Evolutionary conservation across 2,797 vertebrate genomes (phyloP).

Genomic region (Phalloptychus januarius): DNA sequence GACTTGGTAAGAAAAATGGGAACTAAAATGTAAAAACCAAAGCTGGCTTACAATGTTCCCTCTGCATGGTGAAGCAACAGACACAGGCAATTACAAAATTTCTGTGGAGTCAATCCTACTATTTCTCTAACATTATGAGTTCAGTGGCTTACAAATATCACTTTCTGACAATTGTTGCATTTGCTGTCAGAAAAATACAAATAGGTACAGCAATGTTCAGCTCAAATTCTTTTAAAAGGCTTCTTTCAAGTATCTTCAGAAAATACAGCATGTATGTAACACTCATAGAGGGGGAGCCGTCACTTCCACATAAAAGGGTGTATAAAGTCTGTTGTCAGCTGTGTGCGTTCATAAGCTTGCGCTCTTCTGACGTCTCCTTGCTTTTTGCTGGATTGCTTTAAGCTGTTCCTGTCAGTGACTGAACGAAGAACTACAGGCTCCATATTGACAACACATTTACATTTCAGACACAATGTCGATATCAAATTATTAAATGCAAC

Average conservation of each 20-base stretch:
- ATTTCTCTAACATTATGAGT: neutral
- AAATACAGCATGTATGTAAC: constrained; percentile 8
- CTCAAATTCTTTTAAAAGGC: constrained; percentile 7
- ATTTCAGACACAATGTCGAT: neutral
- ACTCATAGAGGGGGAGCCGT: neutral
- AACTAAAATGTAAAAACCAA: neutral
- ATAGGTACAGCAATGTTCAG: constrained; percentile 13
- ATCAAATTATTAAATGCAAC: neutral
- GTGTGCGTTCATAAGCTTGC: constrained; percentile 2
- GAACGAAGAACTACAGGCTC: neutral
- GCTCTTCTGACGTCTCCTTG: neutral
- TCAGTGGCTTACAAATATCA: neutral
- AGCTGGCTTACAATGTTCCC: neutral
- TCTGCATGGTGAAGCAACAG: neutral
- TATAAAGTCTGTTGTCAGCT: neutral
- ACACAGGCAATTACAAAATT: neutral
- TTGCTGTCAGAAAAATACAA: neutral
- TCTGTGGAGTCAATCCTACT: neutral
- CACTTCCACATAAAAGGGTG: constrained; percentile 1
- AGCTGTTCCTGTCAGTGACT: neutral
- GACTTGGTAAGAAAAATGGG: neutral
- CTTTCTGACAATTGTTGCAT: neutral
- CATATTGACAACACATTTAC: neutral
- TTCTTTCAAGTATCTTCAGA: constrained; percentile 1
- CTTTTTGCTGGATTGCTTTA: constrained; percentile 8